These are phyloP conservation scores for Dasypus novemcinctus DNA, from an alignment of 2,113 vertebrate genomes.

Conservation along the genomic window DNA sequence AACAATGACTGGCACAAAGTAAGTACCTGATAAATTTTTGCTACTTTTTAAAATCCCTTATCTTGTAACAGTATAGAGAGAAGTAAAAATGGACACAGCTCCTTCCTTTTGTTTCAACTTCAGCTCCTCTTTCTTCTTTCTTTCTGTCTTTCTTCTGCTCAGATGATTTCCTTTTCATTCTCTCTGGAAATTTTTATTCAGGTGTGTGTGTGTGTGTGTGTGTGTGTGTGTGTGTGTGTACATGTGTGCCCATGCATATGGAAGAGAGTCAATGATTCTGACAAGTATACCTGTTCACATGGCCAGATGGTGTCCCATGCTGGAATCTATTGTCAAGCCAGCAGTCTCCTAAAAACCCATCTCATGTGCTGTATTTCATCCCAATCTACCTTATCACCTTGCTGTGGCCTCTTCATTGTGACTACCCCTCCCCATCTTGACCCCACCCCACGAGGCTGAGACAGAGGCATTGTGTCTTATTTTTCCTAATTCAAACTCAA, in stretches of 20 bases:
- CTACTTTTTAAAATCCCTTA: neutral
- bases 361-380: neutral
- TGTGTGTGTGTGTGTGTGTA: neutral
- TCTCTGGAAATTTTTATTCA: neutral
- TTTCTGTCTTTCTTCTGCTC: neutral
- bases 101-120: neutral
- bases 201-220: neutral
- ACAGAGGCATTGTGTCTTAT: neutral
- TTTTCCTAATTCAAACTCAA: neutral
- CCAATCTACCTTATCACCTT: neutral
- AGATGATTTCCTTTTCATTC: neutral
- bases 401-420: neutral
- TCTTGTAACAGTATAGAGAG: neutral
- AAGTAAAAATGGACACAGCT: neutral
- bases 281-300: neutral
- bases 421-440: neutral
- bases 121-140: neutral
- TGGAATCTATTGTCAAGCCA: neutral
- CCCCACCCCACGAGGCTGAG: neutral
- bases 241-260: accelerated
- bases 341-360: neutral
- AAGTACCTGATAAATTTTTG: neutral
- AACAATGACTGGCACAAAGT: neutral
- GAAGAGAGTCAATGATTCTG: neutral
- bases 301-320: neutral